phyloP scores from a whole-genome alignment of 2,113 vertebrate species.

The Callipepla californica region DNA sequence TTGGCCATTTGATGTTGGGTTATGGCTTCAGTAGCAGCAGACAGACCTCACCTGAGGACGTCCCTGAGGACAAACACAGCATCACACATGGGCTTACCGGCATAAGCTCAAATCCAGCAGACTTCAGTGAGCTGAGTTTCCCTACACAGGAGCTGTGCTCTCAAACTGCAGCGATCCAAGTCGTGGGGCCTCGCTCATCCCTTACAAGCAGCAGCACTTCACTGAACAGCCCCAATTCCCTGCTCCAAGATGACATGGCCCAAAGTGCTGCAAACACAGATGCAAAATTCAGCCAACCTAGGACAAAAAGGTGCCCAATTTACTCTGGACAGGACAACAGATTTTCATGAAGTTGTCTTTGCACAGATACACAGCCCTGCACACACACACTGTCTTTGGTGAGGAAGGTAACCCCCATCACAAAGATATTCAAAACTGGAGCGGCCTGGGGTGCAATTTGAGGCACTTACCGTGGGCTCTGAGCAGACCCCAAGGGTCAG shows the following conservation, averaged over 20 bases:
- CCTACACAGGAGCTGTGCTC: neutral
- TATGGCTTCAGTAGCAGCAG: neutral
- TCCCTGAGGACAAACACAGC: neutral
- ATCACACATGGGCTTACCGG: neutral
- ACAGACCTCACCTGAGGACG: accelerated
- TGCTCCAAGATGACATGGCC: neutral
- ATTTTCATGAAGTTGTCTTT: neutral
- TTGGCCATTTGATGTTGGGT: slow-evolving; percentile 1
- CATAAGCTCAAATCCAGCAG: neutral
- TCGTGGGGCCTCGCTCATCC: accelerated
- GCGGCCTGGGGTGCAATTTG: neutral
- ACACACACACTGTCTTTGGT: accelerated
- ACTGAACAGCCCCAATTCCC: neutral
- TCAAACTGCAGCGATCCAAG: neutral
- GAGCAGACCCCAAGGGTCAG: neutral
- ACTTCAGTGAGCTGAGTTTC: neutral
- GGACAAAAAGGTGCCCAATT: neutral
- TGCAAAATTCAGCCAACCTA: neutral
- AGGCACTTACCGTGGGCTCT: neutral
- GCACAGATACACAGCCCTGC: neutral
- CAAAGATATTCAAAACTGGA: neutral
- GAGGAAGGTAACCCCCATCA: neutral
- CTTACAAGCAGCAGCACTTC: neutral
- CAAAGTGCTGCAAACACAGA: neutral
- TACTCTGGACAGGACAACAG: neutral